phyloP scores from a whole-genome alignment of 2,113 vertebrate genomes.

The Copsychus sechellarum region DNA sequence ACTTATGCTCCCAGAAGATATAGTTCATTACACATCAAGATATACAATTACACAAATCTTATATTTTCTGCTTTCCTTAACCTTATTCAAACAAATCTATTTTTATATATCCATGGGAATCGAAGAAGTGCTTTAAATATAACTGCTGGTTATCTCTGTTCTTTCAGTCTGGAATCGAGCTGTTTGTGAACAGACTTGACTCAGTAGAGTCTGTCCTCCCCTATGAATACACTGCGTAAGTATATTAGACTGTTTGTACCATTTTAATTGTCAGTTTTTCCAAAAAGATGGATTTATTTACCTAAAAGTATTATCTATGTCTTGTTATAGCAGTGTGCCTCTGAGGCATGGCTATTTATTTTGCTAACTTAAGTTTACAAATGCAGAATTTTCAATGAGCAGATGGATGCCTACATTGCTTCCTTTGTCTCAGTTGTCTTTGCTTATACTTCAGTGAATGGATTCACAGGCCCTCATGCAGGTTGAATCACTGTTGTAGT shows the following conservation, averaged over 20 bases:
- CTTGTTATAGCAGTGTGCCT: neutral
- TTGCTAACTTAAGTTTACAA: neutral
- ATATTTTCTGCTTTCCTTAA: neutral
- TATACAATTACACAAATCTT: neutral
- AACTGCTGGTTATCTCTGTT: constrained; percentile 46
- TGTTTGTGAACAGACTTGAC: constrained; percentile 97
- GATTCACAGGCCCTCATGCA: neutral
- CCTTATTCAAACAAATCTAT: neutral
- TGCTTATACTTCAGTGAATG: neutral
- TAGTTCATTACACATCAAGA: neutral
- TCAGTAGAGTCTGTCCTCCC: constrained; percentile 98
- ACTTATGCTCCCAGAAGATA: neutral
- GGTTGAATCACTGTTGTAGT: neutral
- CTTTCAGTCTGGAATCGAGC: constrained; percentile 84
- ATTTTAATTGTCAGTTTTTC: neutral
- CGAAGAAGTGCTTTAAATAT: neutral
- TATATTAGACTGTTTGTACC: constrained; percentile 34
- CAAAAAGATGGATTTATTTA: neutral
- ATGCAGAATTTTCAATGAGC: neutral
- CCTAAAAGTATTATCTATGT: neutral
- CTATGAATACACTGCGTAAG: constrained; percentile 97
- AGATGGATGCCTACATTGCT: neutral
- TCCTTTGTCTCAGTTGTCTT: neutral
- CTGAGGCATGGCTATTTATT: neutral
- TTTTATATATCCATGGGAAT: neutral